These are phyloP conservation scores for Dilophus febrilis DNA, from an alignment of 2,888 invertebrate species.

Conservation along the genomic window DNA sequence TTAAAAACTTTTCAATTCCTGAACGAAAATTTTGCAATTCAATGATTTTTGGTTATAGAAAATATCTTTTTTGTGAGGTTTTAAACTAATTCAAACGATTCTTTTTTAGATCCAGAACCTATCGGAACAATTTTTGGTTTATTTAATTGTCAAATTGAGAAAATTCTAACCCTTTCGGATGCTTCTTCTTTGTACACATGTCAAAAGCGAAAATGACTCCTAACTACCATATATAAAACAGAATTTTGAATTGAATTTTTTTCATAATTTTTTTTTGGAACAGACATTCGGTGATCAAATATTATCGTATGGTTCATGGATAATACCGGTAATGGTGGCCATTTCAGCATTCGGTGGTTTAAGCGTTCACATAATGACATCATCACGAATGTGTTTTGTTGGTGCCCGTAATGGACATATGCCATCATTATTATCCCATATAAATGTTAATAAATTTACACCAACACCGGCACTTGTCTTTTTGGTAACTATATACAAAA, in stretches of 20 bases:
- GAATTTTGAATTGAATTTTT: too few relatives aligned
- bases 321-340: constrained; percentile 83
- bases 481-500: constrained; percentile 40
- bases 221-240: too few relatives aligned
- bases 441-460: constrained; percentile 55
- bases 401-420: constrained; percentile 83
- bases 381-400: constrained; percentile 80
- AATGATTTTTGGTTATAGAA: too few relatives aligned
- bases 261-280: too few relatives aligned
- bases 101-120: too few relatives aligned
- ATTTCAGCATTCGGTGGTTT: constrained; percentile 84
- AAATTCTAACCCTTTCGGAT: not conserved
- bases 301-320: constrained; percentile 54
- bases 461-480: constrained; percentile 70
- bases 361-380: constrained; percentile 90
- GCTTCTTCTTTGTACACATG: not conserved
- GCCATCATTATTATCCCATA: constrained; percentile 61
- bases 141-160: not conserved
- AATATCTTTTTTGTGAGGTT: too few relatives aligned
- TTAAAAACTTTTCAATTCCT: too few relatives aligned
- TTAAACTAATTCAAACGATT: too few relatives aligned
- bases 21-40: too few relatives aligned
- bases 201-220: too few relatives aligned
- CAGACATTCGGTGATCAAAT: constrained; percentile 74
- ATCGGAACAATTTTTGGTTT: too few relatives aligned